Evolutionary conservation across 2,113 vertebrate species (phyloP).

Genomic region (Azemiops feae): DNA sequence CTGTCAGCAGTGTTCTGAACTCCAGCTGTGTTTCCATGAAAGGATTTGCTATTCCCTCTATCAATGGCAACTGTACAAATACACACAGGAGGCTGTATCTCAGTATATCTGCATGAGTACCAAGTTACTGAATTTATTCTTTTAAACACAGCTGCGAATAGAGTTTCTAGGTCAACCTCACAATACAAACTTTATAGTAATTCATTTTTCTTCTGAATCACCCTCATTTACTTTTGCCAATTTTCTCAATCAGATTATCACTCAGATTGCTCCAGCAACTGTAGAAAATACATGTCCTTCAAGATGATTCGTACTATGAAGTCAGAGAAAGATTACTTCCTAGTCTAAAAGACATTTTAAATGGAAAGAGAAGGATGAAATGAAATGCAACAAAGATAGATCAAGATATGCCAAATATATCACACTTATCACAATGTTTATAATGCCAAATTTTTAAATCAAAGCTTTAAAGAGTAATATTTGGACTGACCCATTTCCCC

Average conservation of each 20-base stretch:
- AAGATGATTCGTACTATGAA: not conserved
- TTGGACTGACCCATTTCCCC: too few species aligned
- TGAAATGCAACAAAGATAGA: not conserved
- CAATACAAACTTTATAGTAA: not conserved
- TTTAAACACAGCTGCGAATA: not conserved
- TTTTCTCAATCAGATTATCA: not conserved
- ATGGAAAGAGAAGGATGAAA: not conserved
- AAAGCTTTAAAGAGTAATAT: not conserved
- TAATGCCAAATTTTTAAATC: not conserved
- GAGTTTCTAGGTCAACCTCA: slow-evolving; percentile 10
- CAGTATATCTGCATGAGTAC: not conserved
- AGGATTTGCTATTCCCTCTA: not conserved
- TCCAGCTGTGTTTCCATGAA: slow-evolving; percentile 18
- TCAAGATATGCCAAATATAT: not conserved
- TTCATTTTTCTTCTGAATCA: not conserved
- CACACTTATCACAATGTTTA: not conserved
- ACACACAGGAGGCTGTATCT: not conserved
- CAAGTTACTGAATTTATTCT: not conserved
- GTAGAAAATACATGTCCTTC: too few species aligned
- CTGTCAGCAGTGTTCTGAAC: slow-evolving; percentile 23
- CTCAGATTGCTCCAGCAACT: not conserved
- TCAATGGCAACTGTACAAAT: not conserved
- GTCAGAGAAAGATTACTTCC: not conserved
- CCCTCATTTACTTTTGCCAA: not conserved
- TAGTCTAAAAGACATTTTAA: not conserved